A percentile compares a stretch with the other conserved stretches of the same genome.
These are phyloP conservation scores for Agrotis clavis DNA, from an alignment of 2,888 invertebrate species.

Conservation along the genomic window DNA sequence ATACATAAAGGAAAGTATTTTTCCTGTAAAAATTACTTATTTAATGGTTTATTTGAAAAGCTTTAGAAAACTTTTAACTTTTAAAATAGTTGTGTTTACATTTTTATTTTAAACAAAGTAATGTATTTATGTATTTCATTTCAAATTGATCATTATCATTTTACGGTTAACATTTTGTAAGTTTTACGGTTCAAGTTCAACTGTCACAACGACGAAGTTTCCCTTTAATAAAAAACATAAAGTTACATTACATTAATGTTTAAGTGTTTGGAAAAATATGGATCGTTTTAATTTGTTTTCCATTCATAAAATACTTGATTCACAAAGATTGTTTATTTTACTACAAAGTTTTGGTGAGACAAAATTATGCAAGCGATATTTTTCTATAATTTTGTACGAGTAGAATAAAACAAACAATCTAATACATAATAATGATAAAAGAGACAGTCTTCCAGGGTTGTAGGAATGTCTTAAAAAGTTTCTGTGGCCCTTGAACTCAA, in stretches of 20 bases:
- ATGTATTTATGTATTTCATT: slow-evolving; percentile 4
- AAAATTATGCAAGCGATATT: background rate
- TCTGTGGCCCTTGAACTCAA: too few species aligned
- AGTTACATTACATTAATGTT: background rate
- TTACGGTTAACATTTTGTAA: background rate
- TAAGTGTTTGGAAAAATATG: slow-evolving; percentile 12
- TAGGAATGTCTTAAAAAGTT: too few species aligned
- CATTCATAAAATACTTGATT: background rate
- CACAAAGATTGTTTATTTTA: background rate
- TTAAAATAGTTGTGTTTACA: too few species aligned
- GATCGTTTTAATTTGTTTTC: background rate
- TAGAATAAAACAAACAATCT: too few species aligned
- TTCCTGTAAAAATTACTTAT: too few species aligned
- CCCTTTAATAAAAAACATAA: slow-evolving; percentile 32
- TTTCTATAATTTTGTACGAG: too few species aligned
- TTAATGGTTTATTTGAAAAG: too few species aligned
- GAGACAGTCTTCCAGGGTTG: too few species aligned
- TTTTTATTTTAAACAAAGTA: background rate
- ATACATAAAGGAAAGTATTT: too few species aligned
- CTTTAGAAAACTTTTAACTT: too few species aligned
- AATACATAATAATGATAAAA: too few species aligned
- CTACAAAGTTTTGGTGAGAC: background rate
- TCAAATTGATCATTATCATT: slow-evolving; percentile 1
- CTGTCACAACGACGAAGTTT: slow-evolving; percentile 22
- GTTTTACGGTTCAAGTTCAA: slow-evolving; percentile 18